Base-by-base conservation (phyloP, 2,797 vertebrate genomes). In the Dallia pectoralis region DNA sequence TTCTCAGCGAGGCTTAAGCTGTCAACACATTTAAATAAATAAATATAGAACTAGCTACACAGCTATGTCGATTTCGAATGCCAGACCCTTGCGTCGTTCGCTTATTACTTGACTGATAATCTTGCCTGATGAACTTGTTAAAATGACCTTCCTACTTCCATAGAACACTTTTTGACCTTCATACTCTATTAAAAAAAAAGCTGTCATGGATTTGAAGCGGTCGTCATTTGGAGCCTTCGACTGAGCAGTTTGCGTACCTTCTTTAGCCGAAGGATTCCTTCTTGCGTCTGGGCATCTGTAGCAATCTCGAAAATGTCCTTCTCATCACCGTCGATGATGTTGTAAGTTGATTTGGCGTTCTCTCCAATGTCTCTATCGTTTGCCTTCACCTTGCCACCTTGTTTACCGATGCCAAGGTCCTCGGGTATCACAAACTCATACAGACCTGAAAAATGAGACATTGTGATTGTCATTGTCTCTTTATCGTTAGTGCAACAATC, bases 341-440 rank as follows among this genome's bases (percentile, higher is more conserved):
- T 95, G 85, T 98, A 99, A 0, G 93, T 94, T 0, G 97, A 99
- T 81, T 93, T 97, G 22, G 95, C 96, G 56, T 99, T 99, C 73
- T 99, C 97, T 2, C 96, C 97, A 22, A 94, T 92, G 86, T 99
- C 98, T 82, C 96, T 90, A 72, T 99, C 98, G 5, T 96, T 97
- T 40, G 97, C 97, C 82, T 93, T 98, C 78, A 99, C 95, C 74
- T 93, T 95, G 82, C 97, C 98, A 30, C 97, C 94, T 3, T 94
- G 91, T 63, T 96, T 95, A 36, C 95, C 97, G 4, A 95, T 84
- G 40, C 91, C 89, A 36, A 98, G 91, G 79, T 98, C 95, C 88
- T 99, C 98, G 2, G 95, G 93, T 75, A 98, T 94, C 67, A 94
- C 93, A 90, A 99, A 98, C 89, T 99, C 97, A 70, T 99, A 99